phyloP scores from a whole-genome alignment of 2,113 vertebrate species.

The Malurus cyaneus region DNA sequence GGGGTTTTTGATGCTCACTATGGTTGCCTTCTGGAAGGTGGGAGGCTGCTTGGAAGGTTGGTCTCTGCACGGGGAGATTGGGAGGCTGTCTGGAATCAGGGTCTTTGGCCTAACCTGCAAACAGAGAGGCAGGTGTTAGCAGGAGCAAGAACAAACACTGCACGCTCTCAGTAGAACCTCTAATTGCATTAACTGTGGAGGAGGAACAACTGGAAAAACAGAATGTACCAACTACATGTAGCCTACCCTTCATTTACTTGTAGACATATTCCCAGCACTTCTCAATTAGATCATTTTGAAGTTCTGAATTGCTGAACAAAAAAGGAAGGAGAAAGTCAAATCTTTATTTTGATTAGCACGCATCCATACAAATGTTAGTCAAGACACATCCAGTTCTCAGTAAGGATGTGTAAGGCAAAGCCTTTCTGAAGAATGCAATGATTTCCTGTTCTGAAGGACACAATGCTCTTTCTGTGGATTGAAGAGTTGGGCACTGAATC shows the following conservation, averaged over 20 bases:
- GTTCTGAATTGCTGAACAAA: not conserved
- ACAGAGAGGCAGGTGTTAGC: not conserved
- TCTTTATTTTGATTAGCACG: not conserved
- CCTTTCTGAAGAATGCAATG: not conserved
- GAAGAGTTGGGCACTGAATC: not conserved
- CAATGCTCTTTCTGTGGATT: not conserved
- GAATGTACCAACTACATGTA: not conserved
- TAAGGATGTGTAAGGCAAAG: not conserved
- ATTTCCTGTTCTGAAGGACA: not conserved
- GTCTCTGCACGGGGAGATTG: slow-evolving; percentile 82
- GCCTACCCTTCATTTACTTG: not conserved
- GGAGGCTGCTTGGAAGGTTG: slow-evolving; percentile 85
- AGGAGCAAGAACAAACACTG: not conserved
- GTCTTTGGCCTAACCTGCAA: slow-evolving; percentile 98
- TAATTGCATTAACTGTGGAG: not conserved
- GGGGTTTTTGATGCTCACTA: slow-evolving; percentile 86
- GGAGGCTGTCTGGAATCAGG: slow-evolving; percentile 96
- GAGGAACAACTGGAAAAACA: not conserved
- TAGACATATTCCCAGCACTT: not conserved
- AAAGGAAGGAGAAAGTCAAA: not conserved
- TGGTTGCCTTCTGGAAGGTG: slow-evolving; percentile 83
- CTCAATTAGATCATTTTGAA: not conserved
- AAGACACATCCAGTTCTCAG: not conserved
- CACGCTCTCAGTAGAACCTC: not conserved
- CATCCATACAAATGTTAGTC: not conserved